phyloP scores from a whole-genome alignment of 2,888 invertebrate genomes.

The Cataglyphis albicans region DNA sequence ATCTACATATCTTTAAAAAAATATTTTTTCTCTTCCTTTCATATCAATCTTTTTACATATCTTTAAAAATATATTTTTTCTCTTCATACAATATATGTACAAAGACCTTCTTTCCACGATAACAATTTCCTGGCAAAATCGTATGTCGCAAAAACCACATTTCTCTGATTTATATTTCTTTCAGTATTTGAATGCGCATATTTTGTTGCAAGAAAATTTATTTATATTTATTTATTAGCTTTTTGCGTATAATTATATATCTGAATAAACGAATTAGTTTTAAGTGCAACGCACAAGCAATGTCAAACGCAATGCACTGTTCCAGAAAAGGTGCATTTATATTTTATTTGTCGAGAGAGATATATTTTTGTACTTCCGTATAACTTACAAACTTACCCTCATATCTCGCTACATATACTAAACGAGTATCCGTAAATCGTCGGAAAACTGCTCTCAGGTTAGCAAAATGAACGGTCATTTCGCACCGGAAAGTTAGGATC shows the following conservation, averaged over 20 bases:
- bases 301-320: not conserved
- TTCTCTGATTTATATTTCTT: not conserved
- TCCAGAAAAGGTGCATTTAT: not conserved
- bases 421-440: conserved; percentile 17
- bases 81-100: not conserved
- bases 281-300: not conserved
- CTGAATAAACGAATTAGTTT: not conserved
- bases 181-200: not conserved
- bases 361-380: not conserved
- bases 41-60: not conserved
- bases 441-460: not conserved
- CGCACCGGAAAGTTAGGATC: not conserved
- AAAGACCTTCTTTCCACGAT: not conserved
- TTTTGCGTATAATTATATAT: not conserved
- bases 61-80: not conserved
- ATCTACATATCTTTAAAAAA: not conserved
- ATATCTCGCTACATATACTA: not conserved
- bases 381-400: not conserved
- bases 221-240: not conserved
- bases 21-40: no score
- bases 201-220: not conserved
- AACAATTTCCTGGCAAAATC: conserved; percentile 2
- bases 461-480: conserved; percentile 40
- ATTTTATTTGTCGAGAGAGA: not conserved
- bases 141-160: not conserved